Percentiles rank a stretch among this genome's conserved stretches.
Conservation (phyloP, 2,888 invertebrate species). For the Patella caerulea region DNA sequence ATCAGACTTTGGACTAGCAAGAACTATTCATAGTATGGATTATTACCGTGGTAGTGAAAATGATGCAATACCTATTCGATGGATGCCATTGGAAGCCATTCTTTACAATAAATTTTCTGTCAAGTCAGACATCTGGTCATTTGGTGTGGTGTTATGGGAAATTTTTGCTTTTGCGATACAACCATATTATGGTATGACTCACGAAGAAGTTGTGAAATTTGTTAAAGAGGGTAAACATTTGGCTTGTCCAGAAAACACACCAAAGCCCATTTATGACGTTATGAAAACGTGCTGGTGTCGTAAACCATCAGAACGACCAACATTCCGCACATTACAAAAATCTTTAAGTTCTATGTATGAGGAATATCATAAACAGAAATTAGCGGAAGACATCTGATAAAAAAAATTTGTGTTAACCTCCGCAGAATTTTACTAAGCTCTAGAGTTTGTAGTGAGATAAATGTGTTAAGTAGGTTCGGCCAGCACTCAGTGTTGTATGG, state of each 20-base stretch:
- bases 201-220: conserved; percentile 95
- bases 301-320: conserved; percentile 87
- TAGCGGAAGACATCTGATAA: background rate
- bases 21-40: conserved; percentile 88
- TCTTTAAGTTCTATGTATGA: conserved; percentile 74
- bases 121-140: conserved; percentile 98
- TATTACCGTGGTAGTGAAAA: conserved; percentile 88
- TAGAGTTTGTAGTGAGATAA: no score
- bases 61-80: conserved; percentile 91
- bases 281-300: conserved; percentile 95
- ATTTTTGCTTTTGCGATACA: conserved; percentile 96
- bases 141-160: conserved; percentile 96
- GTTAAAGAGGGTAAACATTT: conserved; percentile 94
- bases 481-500: no score
- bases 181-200: conserved; percentile 97
- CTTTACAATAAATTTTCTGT: conserved; percentile 95
- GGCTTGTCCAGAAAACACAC: conserved; percentile 89
- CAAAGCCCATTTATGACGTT: conserved; percentile 84
- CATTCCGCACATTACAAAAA: conserved; percentile 78
- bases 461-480: no score
- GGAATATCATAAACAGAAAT: conserved; percentile 48
- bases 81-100: conserved; percentile 98
- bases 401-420: background rate
- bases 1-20: conserved; percentile 95
- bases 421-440: no score